These are phyloP conservation scores for Thereuonema tuberculata DNA, from an alignment of 1,140 invertebrate species.

Conservation along the genomic window DNA sequence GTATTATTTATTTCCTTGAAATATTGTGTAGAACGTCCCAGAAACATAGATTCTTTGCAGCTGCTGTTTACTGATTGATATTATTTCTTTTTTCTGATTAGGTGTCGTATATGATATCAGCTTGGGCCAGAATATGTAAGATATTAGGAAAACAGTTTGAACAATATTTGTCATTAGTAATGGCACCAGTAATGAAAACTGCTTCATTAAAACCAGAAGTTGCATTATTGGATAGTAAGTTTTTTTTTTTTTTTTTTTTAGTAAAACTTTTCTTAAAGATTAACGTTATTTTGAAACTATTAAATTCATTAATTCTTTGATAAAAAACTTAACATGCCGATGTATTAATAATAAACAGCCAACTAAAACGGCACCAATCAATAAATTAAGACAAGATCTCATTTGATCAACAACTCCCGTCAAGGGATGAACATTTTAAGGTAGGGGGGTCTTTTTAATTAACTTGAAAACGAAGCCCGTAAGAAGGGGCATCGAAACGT, in stretches of 20 bases:
- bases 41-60: too few relatives aligned
- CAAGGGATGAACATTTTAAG: too few relatives aligned
- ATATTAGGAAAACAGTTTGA: slow-evolving; percentile 90
- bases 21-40: too few relatives aligned
- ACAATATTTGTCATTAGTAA: slow-evolving; percentile 92
- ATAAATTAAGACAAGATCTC: too few relatives aligned
- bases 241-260: slow-evolving; percentile 6
- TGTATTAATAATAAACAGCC: too few relatives aligned
- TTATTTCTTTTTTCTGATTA: slow-evolving; percentile 16
- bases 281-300: background rate
- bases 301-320: background rate
- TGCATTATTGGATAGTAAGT: slow-evolving; percentile 72
- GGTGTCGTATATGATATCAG: slow-evolving; percentile 88
- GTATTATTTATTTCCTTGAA: too few relatives aligned
- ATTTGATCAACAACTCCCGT: too few relatives aligned
- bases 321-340: too few relatives aligned
- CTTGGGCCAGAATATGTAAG: slow-evolving; percentile 98
- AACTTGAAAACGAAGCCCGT: too few relatives aligned
- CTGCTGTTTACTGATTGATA: background rate
- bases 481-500: too few relatives aligned
- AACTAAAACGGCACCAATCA: too few relatives aligned
- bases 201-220: slow-evolving; percentile 95
- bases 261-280: slow-evolving; percentile 11
- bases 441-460: too few relatives aligned
- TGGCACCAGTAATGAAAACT: slow-evolving; percentile 89